Evolutionary conservation across 1,140 invertebrate genomes (phyloP).

Genomic region (Zaprionus ornatus): DNA sequence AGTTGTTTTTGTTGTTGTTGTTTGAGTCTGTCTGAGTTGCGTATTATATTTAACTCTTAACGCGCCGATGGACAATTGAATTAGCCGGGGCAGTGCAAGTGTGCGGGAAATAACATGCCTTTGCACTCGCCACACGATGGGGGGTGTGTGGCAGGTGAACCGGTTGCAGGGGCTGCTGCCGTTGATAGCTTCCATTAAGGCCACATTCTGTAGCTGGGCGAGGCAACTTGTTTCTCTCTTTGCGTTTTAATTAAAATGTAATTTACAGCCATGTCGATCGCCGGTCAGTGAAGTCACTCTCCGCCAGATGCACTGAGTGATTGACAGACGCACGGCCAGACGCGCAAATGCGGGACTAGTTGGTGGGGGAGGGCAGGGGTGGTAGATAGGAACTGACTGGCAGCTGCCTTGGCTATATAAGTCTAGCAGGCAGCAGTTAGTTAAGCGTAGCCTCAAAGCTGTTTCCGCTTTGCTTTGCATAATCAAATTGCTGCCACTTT

Average conservation of each 20-base stretch:
- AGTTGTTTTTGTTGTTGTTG: background rate
- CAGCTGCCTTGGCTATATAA: slow-evolving; percentile 9
- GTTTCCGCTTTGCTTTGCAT: slow-evolving; percentile 39
- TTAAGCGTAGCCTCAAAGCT: slow-evolving; percentile 11
- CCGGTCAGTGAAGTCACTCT: slow-evolving; percentile 32
- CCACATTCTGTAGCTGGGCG: background rate
- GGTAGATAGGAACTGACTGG: background rate
- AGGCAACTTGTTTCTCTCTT: slow-evolving; percentile 23
- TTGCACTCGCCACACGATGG: slow-evolving; percentile 19
- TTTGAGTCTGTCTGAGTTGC: slow-evolving; percentile 3
- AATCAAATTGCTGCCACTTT: slow-evolving; percentile 40
- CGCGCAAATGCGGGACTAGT: background rate
- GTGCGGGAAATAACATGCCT: slow-evolving; percentile 6
- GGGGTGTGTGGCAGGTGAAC: slow-evolving; percentile 26
- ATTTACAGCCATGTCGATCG: slow-evolving; percentile 61
- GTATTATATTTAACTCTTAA: slow-evolving; percentile 60
- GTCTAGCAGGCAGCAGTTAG: slow-evolving; percentile 3
- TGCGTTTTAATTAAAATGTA: slow-evolving; percentile 79
- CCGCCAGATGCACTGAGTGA: slow-evolving; percentile 34
- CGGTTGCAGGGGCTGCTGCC: slow-evolving; percentile 42
- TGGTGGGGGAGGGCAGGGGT: background rate
- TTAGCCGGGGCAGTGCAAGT: slow-evolving; percentile 13
- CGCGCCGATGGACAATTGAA: slow-evolving; percentile 67
- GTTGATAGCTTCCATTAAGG: slow-evolving; percentile 66
- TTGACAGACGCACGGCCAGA: slow-evolving; percentile 38